Evolutionary conservation across 1,140 invertebrate species (phyloP), one percentile per base, ranked within the genome.

Genomic region (Caenorhabditis brenneri): DNA sequence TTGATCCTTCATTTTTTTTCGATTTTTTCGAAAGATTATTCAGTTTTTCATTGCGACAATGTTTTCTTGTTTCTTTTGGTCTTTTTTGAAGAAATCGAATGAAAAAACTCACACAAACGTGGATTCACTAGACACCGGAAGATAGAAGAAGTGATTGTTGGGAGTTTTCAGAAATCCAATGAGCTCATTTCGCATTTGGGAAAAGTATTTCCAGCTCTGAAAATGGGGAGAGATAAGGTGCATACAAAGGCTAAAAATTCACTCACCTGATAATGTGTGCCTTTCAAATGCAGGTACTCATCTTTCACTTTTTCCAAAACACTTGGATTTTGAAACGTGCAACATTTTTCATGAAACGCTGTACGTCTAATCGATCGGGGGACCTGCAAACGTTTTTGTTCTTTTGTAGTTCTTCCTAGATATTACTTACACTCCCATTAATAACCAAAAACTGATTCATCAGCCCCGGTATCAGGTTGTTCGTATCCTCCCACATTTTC

Each of bases 251-350:
- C n/a, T n/a, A n/a, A n/a, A n/a, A n/a, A n/a, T n/a, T n/a, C n/a
- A n/a, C n/a, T n/a, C 19, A 74, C 65, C 65, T 74, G 65, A 74
- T 74, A 74, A 74, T 74, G 65, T 1, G 65, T 74, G 2, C 65
- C 65, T 15, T 31, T 74, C 19, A 74, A 29, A 74, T 74, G 65
- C 1, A 74, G n/a, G 33, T 74, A 74, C 29, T 74, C 65, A 27
- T 74, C 65, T 9, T 74, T 9, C 22, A 19, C 3, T 6, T 42
- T 46, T 5, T 42, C 22, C 36, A 74, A 42, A 2, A 42, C 19
- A 15, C 65, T 74, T 24, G 65, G 65, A 42, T 74, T 31, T 7
- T 74, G 36, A 46, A 74, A 74, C 22, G 65, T 74, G 2, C 65
- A 74, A 74, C 65, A 74, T 42, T 74, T 74, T 9, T 22, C 19